A percentile compares a stretch with the other conserved stretches of the same genome.
Evolutionary conservation across 1,140 invertebrate genomes (phyloP).

Genomic region (Ceratitis capitata): DNA sequence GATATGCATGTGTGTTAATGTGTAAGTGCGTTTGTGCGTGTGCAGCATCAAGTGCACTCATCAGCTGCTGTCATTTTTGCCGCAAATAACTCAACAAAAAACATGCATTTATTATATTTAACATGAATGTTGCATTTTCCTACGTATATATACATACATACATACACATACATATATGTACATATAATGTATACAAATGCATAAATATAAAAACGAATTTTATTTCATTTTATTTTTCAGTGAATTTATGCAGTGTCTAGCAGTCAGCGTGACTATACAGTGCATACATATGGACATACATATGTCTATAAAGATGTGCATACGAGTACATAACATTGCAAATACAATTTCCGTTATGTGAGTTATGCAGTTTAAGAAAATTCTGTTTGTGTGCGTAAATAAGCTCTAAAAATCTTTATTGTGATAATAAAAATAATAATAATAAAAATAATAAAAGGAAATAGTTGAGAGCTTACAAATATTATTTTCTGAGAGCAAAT

Average conservation of each 20-base stretch:
- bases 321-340: not conserved
- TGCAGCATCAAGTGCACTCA: not conserved
- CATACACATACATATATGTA: too few relatives aligned
- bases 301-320: not conserved
- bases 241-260: not conserved
- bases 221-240: not conserved
- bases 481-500: not conserved
- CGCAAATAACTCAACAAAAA: slow-evolving; percentile 25
- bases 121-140: not conserved
- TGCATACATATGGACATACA: not conserved
- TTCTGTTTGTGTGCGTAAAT: not conserved
- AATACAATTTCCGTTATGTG: not conserved
- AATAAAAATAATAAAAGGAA: not conserved
- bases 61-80: not conserved
- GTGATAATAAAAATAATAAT: slow-evolving; percentile 20
- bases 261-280: not conserved
- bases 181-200: too few relatives aligned
- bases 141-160: not conserved
- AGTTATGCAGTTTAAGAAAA: not conserved
- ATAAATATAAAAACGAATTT: too few relatives aligned
- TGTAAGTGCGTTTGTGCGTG: not conserved
- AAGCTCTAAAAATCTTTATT: slow-evolving; percentile 9
- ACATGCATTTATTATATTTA: slow-evolving; percentile 3
- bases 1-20: not conserved
- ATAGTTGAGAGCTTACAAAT: not conserved